phyloP scores from a whole-genome alignment of 1,140 invertebrate genomes.

The Eulimnadia texana region DNA sequence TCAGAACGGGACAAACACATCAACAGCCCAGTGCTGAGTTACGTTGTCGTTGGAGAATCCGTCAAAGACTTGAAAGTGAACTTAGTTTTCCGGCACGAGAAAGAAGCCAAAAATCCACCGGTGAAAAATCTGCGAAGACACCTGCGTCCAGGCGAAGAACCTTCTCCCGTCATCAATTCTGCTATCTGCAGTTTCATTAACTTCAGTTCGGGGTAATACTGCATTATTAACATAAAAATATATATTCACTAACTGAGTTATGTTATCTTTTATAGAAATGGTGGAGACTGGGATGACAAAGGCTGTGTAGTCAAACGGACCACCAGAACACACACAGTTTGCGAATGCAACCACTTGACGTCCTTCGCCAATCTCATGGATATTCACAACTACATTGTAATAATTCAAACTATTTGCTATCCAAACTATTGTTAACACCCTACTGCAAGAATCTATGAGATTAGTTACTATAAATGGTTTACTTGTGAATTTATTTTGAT shows the following conservation, averaged over 20 bases:
- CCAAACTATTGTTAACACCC: no score
- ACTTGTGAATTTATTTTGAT: no score
- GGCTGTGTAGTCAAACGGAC: no score
- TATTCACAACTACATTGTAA: no score
- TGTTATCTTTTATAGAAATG: background rate
- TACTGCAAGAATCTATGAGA: no score
- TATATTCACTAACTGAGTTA: no score
- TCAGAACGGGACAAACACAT: background rate
- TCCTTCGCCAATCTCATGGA: no score
- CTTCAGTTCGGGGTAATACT: background rate
- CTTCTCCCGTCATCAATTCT: conserved; percentile 14
- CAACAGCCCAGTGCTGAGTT: background rate
- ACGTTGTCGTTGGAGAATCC: background rate
- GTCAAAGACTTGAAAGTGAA: background rate
- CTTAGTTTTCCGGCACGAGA: conserved; percentile 1
- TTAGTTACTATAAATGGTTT: no score
- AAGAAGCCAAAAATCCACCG: conserved; percentile 1
- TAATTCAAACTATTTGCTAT: no score
- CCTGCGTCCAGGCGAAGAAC: conserved; percentile 17
- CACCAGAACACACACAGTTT: no score
- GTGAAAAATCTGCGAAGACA: conserved; percentile 9
- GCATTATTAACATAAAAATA: background rate
- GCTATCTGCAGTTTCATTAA: conserved; percentile 19
- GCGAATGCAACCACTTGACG: no score
- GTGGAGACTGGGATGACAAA: background rate